A percentile compares a stretch with the other conserved stretches of the same genome.
phyloP scores from a whole-genome alignment of 2,113 vertebrate genomes.

The Microcebus griseorufus region DNA sequence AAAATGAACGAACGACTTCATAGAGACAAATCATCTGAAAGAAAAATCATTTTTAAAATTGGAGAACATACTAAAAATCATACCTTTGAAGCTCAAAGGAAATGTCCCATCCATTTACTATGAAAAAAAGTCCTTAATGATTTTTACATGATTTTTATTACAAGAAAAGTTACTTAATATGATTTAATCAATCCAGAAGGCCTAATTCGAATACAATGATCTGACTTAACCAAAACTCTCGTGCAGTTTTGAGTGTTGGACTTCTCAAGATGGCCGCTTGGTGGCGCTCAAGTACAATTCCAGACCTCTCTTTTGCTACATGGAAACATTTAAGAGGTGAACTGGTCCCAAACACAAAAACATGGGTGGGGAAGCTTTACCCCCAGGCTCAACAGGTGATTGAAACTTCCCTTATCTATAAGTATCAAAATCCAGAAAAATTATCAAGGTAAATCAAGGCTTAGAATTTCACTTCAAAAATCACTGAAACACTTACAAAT shows the following conservation, averaged over 20 bases:
- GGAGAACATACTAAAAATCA: background rate
- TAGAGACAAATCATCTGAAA: background rate
- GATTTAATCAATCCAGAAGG: background rate
- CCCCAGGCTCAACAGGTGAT: background rate
- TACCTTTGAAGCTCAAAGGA: background rate
- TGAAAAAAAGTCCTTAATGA: background rate
- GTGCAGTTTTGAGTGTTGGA: background rate
- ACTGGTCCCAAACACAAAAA: background rate
- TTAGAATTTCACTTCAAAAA: background rate
- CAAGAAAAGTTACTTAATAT: background rate
- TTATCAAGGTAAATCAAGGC: background rate
- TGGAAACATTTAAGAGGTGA: background rate
- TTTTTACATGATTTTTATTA: background rate
- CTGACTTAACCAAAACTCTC: background rate
- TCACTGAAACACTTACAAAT: background rate
- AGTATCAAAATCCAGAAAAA: background rate
- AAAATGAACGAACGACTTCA: background rate
- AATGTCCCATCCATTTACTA: background rate
- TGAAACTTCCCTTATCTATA: background rate
- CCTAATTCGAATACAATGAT: background rate
- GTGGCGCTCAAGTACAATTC: background rate
- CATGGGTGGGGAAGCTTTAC: background rate
- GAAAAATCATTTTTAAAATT: background rate
- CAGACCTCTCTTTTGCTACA: background rate
- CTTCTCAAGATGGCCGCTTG: background rate